Evolutionary conservation across 2,797 vertebrate species (phyloP).

Genomic region (Hephaestus fuliginosus): DNA sequence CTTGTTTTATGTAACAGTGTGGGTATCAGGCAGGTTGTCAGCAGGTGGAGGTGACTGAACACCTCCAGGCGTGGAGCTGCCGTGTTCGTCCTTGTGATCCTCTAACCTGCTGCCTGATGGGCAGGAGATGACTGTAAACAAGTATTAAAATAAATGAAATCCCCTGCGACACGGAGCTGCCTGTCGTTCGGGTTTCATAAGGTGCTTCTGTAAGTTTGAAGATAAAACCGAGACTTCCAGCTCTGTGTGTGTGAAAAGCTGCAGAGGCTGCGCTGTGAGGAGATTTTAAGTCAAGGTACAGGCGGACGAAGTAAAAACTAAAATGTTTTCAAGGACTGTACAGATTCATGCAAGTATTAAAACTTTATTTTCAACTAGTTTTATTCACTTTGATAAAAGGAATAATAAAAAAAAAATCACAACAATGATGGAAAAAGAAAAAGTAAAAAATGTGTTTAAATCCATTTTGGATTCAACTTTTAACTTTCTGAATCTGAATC

Average conservation of each 20-base stretch:
- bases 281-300: neutral
- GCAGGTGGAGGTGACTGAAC: slow-evolving; percentile 48
- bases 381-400: too few relatives aligned
- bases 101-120: slow-evolving; percentile 23
- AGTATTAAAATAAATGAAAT: slow-evolving; percentile 48
- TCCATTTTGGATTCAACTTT: neutral
- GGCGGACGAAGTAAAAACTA: neutral
- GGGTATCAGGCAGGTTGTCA: slow-evolving; percentile 13
- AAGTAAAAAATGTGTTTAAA: neutral
- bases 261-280: neutral
- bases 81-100: slow-evolving; percentile 7
- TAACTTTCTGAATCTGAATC: neutral
- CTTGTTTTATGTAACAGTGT: slow-evolving; percentile 31
- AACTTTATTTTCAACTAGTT: neutral
- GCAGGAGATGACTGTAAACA: slow-evolving; percentile 25
- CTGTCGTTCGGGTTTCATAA: neutral
- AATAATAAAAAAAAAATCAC: too few relatives aligned
- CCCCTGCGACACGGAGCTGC: slow-evolving; percentile 10
- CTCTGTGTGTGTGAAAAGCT: neutral
- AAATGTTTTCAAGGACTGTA: neutral
- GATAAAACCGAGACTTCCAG: neutral
- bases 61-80: slow-evolving; percentile 49
- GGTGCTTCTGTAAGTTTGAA: neutral
- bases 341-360: neutral
- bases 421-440: too few relatives aligned